Base-by-base conservation (phyloP, 2,797 vertebrate species). In the Danio albolineatus region DNA sequence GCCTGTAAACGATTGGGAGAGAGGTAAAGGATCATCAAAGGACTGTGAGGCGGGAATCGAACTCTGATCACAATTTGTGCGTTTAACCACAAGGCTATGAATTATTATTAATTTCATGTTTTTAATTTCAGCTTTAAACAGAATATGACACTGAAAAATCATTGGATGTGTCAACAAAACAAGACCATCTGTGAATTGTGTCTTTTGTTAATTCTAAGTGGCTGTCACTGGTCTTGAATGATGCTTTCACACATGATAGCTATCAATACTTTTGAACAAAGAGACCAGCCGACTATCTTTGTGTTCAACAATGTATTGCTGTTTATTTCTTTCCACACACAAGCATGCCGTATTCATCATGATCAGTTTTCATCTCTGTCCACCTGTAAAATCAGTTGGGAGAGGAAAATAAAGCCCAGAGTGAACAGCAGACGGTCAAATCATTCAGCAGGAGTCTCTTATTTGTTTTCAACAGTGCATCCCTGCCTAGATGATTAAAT, bases 401-500 rank as follows among this genome's bases (percentile, higher is more conserved):
- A 67, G 48, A 19, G 10, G n/a, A 21, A 69, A 74, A 65, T 13
- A 39, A 49, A 41, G 13, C 39, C 49, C 46, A 19, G 19, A 48
- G 61, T 12, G 10, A 36, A 44, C 17, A 49, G 19, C 69, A 69
- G 46, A 44, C 14, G 46, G 57, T 70, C 41, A 57, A 53, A 72
- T 82, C 53, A 67, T 70, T 49, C 43, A 8, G 7, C 9, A 12
- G 19, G 36, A 66, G 49, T 66, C 69, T 48, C 19, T 10, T 12
- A 54, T 21, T 65, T 46, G 21, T 48, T 78, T 78, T 65, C 5
- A 49, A 57, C 43, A 61, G 1, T 38, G 17, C 14, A 10, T 36
- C 28, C 13, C 59, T 69, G 48, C 10, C 4, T 5, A 49, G 54
- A 65, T 0, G 43, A 81, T 81, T 76, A 75, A 79, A 59, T 72